phyloP scores from a whole-genome alignment of 2,797 vertebrate genomes.

The Channa striata region DNA sequence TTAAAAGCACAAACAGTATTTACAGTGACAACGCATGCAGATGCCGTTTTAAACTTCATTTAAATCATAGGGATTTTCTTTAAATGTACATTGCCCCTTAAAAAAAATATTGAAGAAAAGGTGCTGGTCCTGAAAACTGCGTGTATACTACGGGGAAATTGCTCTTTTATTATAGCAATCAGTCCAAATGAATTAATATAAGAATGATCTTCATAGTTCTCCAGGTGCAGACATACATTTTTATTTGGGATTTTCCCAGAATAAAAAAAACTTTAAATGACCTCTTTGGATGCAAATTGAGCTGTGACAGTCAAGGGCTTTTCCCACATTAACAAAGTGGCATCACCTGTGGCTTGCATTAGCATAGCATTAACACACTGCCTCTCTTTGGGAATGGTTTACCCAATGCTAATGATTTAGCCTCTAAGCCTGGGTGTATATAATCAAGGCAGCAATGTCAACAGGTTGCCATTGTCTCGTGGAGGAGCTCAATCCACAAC shows the following conservation, averaged over 20 bases:
- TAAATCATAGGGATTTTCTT: no score
- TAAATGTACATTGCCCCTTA: no score
- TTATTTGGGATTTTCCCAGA: constrained; percentile 5
- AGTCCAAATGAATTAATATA: not conserved
- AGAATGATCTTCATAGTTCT: not conserved
- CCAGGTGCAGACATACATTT: not conserved
- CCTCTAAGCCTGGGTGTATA: constrained; percentile 60
- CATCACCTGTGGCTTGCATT: constrained; percentile 37
- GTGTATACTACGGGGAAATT: no score
- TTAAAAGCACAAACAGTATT: no score
- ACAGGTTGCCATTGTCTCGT: constrained; percentile 74
- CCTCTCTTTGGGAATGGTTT: constrained; percentile 55
- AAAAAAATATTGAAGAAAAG: no score
- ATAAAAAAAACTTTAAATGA: constrained; percentile 27
- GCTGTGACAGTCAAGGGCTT: constrained; percentile 3
- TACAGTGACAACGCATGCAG: no score
- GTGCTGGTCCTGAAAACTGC: no score
- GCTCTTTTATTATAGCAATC: no score
- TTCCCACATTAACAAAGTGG: constrained; percentile 48
- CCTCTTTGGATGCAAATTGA: constrained; percentile 31
- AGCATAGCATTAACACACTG: constrained; percentile 65
- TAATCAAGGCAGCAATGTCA: constrained; percentile 68
- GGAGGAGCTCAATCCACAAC: constrained; percentile 66
- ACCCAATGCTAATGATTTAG: constrained; percentile 78
- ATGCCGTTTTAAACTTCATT: no score